Base-by-base conservation (phyloP, 2,888 invertebrate species). In the Papilio gigon region DNA sequence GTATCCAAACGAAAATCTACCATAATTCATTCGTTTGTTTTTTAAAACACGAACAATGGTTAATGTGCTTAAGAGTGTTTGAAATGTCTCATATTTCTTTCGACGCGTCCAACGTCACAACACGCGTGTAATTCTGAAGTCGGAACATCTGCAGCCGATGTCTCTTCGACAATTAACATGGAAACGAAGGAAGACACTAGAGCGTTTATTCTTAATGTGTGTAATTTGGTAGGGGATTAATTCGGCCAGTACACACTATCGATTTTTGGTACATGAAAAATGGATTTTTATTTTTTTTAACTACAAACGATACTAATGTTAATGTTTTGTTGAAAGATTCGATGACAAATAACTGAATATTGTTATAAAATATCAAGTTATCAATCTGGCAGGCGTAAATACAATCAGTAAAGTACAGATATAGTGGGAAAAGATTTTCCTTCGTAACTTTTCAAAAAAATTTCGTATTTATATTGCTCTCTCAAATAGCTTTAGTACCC, bases 131-230 rank as follows among this genome's bases (percentile, higher is more conserved):
- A 88, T 82, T 90, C 84, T 88, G 80, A 77, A 76, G 80, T 75
- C 30, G 74, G 75, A 88, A 89, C 92, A 92, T 92, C 89, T 92
- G 92, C 86, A 90, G 84, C 80, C 87, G 79, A 89, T 91, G 87
- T 89, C 90, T 88, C 85, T 83, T 81, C 82, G 83, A 86, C 90
- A 91, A 92, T 91, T 91, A 92, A 90, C 85, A 84, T 81, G 84
- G 81, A 80, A 82, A 88, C 81, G 80, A 80, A 80, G 84, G 77
- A 80, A 82, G 89, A 87, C 89, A 84, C 81, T 76, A 25, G 74
- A 84, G 84, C 84, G 82, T 83, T 86, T 87, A 87, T 89, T 88
- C 88, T 89, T 86, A 86, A 88, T 86, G 81, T 75, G 81, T 79
- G 83, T 84, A 85, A 89, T 89, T 86, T 86, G 84, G 80, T 83